Conservation (phyloP, 2,113 vertebrate species). For the Cromileptes altivelis region DNA sequence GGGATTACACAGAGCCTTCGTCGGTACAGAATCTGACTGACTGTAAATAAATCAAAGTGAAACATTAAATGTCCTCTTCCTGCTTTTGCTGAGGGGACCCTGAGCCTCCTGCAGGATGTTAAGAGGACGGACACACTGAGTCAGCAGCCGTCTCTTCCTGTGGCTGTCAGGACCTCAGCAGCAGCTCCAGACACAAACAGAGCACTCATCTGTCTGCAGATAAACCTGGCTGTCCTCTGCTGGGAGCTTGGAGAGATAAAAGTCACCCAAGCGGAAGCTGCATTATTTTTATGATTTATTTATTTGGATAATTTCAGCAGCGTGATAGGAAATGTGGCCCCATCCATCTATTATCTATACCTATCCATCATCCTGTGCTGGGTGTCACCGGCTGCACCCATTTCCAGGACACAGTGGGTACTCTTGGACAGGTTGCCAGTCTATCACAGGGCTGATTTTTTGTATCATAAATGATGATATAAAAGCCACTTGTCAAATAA, state of each 20-base stretch:
- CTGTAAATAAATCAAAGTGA: background rate
- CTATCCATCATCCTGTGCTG: background rate
- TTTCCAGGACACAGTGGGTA: no score
- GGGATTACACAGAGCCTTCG: background rate
- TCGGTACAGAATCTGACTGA: background rate
- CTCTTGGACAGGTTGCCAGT: background rate
- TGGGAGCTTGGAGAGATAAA: background rate
- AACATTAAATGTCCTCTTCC: background rate
- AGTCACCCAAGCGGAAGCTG: background rate
- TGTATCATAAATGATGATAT: background rate
- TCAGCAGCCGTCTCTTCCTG: conserved; percentile 37
- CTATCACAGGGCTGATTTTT: background rate
- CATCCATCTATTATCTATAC: background rate
- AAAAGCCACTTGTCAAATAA: background rate
- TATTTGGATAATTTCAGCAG: background rate
- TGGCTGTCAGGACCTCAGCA: conserved; percentile 28
- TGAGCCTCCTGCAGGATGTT: background rate
- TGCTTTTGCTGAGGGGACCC: background rate
- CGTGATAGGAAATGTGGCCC: background rate
- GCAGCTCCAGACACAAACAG: conserved; percentile 36
- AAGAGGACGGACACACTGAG: conserved; percentile 16
- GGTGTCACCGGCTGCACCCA: background rate
- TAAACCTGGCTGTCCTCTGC: conserved; percentile 6
- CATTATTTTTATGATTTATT: conserved; percentile 2
- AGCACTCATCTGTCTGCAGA: conserved; percentile 32